Conservation (phyloP, 92 coral and sea anemone genomes). For the Porites lobata region DNA sequence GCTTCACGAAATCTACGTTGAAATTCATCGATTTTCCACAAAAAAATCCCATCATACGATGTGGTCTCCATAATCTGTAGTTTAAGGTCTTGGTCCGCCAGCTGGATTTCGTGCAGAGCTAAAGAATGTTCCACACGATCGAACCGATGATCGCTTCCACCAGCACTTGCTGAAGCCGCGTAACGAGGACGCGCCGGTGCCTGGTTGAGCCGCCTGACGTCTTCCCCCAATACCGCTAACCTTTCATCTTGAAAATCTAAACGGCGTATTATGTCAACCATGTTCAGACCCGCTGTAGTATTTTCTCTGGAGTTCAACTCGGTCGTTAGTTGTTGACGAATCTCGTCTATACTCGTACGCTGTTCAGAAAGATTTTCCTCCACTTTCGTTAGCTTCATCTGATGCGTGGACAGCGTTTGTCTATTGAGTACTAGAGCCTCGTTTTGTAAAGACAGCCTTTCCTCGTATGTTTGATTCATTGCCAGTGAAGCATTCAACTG, state of each 20-base stretch:
- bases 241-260: slow-evolving; percentile 55
- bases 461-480: slow-evolving; percentile 33
- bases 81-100: slow-evolving; percentile 87
- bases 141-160: slow-evolving; percentile 54
- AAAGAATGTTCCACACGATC: slow-evolving; percentile 75
- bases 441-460: slow-evolving; percentile 57
- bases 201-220: background rate
- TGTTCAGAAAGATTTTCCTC: slow-evolving; percentile 64
- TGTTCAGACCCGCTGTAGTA: slow-evolving; percentile 1
- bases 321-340: slow-evolving; percentile 29
- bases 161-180: slow-evolving; percentile 1
- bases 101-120: slow-evolving; percentile 78
- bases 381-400: slow-evolving; percentile 67
- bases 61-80: slow-evolving; percentile 77
- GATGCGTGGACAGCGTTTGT: slow-evolving; percentile 77
- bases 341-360: slow-evolving; percentile 52
- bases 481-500: slow-evolving; percentile 46
- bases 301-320: background rate
- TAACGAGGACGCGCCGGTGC: slow-evolving; percentile 14
- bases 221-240: slow-evolving; percentile 13
- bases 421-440: slow-evolving; percentile 69
- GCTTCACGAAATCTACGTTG: slow-evolving; percentile 83
- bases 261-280: slow-evolving; percentile 34
- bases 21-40: slow-evolving; percentile 92
- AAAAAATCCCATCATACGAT: slow-evolving; percentile 81